Base-by-base conservation (phyloP, 2,888 invertebrate species). In the Diarsia dahlii region DNA sequence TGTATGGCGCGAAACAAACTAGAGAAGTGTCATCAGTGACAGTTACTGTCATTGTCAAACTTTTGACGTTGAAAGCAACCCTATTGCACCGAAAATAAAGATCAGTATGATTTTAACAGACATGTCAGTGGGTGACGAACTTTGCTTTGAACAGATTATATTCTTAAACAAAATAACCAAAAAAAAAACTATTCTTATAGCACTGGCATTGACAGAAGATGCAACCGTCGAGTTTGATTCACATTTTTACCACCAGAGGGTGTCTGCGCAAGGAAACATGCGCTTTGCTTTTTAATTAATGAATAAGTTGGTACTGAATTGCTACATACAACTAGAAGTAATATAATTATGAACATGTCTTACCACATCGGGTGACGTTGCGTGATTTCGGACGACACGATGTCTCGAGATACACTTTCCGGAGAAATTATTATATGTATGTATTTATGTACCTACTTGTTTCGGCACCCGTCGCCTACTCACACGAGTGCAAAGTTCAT, bases 11-110 rank as follows among this genome's bases (percentile, higher is more conserved):
- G 3, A 56, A 76, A 39, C 10, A 63, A 50, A 63, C 28, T 20
- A 28, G 8, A 23, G 2, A 15, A 28, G 0, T 34, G 39, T 67
- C 39, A 39, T 8, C 4, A 67, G 39, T 52, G 50, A 52, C 52
- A 68, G 68, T 52, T 5, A 23, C 12, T 18, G 45, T n/a, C n/a
- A 74, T 10, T 65, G 64, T 58, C 65, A 75, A 39, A 48, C 5
- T 46, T 58, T 62, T 52, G 18, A 63, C 20, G 5, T 54, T 15
- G 0, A 23, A 56, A 23, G 23, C 56, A 58, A 28, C 15, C 28
- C 9, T 28, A 58, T 28, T 28, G 18, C 28, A 3, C 28, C 3
- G 15, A 28, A 28, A 9, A 34, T 18, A 9, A 60, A 58, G 28
- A 34, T 34, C 28, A 60, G 28, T 1, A 60, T 18, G 9, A 34